A percentile compares a stretch with the other conserved stretches of the same genome.
These are phyloP conservation scores for Charina bottae DNA, from an alignment of 2,113 vertebrate species.

Conservation along the genomic window DNA sequence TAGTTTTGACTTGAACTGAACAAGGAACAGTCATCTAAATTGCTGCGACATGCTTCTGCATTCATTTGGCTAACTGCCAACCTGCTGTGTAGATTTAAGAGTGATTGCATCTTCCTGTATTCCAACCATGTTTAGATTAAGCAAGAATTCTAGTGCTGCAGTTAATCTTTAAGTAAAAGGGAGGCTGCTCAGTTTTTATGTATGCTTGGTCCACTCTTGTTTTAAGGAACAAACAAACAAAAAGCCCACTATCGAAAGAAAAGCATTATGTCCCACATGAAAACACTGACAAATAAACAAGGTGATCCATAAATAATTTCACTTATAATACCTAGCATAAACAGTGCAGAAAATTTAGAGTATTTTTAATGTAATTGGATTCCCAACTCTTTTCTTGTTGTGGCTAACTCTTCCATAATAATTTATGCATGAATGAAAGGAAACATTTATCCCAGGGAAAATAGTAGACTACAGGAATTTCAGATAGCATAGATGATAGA, in stretches of 20 bases:
- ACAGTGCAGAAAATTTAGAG: background rate
- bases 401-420: background rate
- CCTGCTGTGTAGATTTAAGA: background rate
- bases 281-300: background rate
- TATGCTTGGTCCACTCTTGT: background rate
- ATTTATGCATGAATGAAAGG: background rate
- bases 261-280: background rate
- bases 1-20: slow-evolving; percentile 11
- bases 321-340: background rate
- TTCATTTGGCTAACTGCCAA: slow-evolving; percentile 5
- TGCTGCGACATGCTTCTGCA: background rate
- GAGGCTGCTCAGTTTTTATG: slow-evolving; percentile 4
- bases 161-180: background rate
- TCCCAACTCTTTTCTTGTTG: background rate
- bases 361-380: background rate
- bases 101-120: background rate
- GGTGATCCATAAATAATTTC: no score
- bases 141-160: background rate
- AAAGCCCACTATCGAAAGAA: background rate
- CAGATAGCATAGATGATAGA: background rate
- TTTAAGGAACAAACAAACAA: background rate
- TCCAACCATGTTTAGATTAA: slow-evolving; percentile 1
- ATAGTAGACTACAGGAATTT: background rate
- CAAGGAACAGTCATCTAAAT: background rate
- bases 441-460: background rate